A percentile compares a stretch with the other conserved stretches of the same genome.
Conservation (phyloP, 53 echinoderm and acorn worm genomes). For the Arbacia lixula region DNA sequence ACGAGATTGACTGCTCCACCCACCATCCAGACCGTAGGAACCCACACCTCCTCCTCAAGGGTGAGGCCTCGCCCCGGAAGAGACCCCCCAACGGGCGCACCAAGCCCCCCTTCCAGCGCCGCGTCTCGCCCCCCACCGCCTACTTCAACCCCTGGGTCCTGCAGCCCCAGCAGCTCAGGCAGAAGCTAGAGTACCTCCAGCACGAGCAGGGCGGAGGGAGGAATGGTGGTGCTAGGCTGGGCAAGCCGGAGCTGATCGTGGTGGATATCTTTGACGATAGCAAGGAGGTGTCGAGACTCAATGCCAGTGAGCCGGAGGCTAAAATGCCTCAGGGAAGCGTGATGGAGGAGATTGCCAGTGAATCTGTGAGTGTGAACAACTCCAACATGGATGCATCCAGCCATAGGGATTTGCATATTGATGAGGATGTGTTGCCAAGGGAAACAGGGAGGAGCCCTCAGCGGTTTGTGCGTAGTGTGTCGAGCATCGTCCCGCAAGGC, state of each 20-base stretch:
- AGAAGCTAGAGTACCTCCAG: conserved; percentile 74
- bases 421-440: conserved; percentile 10
- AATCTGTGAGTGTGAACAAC: conserved; percentile 26
- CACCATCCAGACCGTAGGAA: conserved; percentile 18
- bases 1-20: background rate
- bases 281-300: conserved; percentile 25
- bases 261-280: conserved; percentile 55
- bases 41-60: background rate
- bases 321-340: conserved; percentile 41
- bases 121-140: conserved; percentile 33
- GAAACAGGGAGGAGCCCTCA: conserved; percentile 3
- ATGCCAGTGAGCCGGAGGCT: conserved; percentile 8
- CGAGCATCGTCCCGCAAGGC: background rate
- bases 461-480: conserved; percentile 43
- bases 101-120: conserved; percentile 24
- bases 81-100: background rate
- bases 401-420: conserved; percentile 29
- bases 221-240: conserved; percentile 6
- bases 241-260: conserved; percentile 1
- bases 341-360: conserved; percentile 21
- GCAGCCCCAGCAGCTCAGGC: conserved; percentile 78
- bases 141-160: conserved; percentile 78
- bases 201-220: conserved; percentile 36
- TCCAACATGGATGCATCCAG: conserved; percentile 44
- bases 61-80: background rate